Percentiles rank a stretch among this genome's conserved stretches.
Evolutionary conservation across 2,113 vertebrate species (phyloP).

Genomic region (Silurus glanis): DNA sequence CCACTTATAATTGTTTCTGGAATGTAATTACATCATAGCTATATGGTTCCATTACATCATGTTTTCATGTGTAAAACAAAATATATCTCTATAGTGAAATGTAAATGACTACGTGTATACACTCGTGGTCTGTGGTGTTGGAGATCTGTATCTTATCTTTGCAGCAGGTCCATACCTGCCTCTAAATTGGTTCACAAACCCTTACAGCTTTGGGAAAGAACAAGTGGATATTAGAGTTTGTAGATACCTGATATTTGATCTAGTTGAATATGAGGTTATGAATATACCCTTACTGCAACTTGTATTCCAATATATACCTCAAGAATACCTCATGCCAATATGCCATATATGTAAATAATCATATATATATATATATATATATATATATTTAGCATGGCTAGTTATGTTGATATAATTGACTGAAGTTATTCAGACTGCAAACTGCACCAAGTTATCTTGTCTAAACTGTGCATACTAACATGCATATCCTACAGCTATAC

Average conservation of each 20-base stretch:
- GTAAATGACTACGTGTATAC: not conserved
- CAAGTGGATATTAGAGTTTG: not conserved
- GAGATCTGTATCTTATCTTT: not conserved
- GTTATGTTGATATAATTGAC: not conserved
- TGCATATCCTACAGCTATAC: not conserved
- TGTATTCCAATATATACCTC: no score
- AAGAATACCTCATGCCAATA: no score
- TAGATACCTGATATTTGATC: not conserved
- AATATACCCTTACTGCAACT: not conserved
- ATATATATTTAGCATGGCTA: not conserved
- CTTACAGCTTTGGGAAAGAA: not conserved
- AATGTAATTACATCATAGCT: constrained; percentile 38
- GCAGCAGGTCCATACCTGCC: not conserved
- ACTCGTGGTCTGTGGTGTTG: not conserved
- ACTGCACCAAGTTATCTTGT: not conserved
- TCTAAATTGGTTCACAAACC: not conserved
- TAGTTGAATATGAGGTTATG: not conserved
- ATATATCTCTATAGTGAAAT: not conserved
- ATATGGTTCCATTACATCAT: constrained; percentile 43
- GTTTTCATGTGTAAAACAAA: constrained; percentile 11
- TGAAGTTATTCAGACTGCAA: not conserved
- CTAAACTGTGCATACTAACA: not conserved
- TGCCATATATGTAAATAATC: no score
- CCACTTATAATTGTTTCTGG: constrained; percentile 26
- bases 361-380: no score